These are phyloP conservation scores for Notospermus geniculatus DNA, from an alignment of 1,140 invertebrate genomes.

Conservation along the genomic window DNA sequence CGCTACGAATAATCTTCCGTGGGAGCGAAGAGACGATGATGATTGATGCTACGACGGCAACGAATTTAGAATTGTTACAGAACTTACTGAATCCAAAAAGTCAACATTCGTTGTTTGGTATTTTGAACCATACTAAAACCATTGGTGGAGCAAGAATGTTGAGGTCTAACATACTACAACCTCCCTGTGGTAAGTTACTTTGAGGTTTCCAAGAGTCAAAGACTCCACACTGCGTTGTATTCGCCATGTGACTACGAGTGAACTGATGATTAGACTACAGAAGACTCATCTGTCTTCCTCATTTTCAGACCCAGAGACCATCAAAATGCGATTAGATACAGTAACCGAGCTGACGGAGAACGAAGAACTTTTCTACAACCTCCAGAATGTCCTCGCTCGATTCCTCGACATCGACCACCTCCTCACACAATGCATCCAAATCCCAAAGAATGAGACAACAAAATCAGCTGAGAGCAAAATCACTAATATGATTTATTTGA, in stretches of 20 bases:
- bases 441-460: conserved; percentile 62
- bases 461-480: conserved; percentile 70
- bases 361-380: conserved; percentile 60
- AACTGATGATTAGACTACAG: too few species aligned
- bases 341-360: conserved; percentile 71
- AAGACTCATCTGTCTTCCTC: too few species aligned
- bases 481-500: conserved; percentile 75
- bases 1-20: conserved; percentile 78
- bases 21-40: conserved; percentile 78
- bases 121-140: conserved; percentile 78
- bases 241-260: too few species aligned
- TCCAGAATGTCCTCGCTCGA: conserved; percentile 59
- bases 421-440: conserved; percentile 62
- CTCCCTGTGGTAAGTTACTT: conserved; percentile 56
- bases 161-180: conserved; percentile 79
- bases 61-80: conserved; percentile 71
- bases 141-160: conserved; percentile 72
- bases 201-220: not conserved
- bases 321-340: conserved; percentile 68
- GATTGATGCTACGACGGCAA: conserved; percentile 64
- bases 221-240: not conserved
- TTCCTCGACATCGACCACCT: conserved; percentile 67
- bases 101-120: conserved; percentile 65
- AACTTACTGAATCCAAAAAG: conserved; percentile 56
- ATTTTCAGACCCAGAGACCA: conserved; percentile 63